phyloP scores from a whole-genome alignment of 2,113 vertebrate species.

The Crotalus helleri region DNA sequence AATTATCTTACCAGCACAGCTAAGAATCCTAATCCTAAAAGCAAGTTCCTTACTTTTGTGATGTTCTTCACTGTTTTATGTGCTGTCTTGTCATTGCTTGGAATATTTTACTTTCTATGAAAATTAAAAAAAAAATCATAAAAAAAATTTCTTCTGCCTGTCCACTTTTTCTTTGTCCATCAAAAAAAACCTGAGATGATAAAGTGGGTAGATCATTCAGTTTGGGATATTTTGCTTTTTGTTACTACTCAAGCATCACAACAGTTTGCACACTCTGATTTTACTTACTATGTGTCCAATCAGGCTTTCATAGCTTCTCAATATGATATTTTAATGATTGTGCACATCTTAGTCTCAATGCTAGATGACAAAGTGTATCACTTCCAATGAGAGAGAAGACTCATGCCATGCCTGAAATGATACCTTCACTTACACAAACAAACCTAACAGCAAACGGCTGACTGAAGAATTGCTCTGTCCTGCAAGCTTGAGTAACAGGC shows the following conservation, averaged over 20 bases:
- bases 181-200: too few species aligned
- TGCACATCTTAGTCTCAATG: background rate
- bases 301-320: background rate
- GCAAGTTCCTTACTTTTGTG: background rate
- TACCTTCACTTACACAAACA: background rate
- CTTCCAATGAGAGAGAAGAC: background rate
- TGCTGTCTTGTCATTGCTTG: background rate
- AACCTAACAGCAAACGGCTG: background rate
- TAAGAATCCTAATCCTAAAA: background rate
- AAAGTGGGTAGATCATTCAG: too few species aligned
- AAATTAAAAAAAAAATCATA: background rate
- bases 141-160: background rate
- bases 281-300: background rate
- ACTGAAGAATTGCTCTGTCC: background rate
- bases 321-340: background rate
- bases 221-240: background rate
- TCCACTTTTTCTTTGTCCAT: background rate
- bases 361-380: background rate
- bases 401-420: background rate
- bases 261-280: background rate
- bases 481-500: background rate
- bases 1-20: background rate
- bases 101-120: background rate
- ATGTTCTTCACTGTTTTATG: background rate
- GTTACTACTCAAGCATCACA: background rate